Base-by-base conservation (phyloP, 2,797 vertebrate species). In the Bradypodion ventrale region DNA sequence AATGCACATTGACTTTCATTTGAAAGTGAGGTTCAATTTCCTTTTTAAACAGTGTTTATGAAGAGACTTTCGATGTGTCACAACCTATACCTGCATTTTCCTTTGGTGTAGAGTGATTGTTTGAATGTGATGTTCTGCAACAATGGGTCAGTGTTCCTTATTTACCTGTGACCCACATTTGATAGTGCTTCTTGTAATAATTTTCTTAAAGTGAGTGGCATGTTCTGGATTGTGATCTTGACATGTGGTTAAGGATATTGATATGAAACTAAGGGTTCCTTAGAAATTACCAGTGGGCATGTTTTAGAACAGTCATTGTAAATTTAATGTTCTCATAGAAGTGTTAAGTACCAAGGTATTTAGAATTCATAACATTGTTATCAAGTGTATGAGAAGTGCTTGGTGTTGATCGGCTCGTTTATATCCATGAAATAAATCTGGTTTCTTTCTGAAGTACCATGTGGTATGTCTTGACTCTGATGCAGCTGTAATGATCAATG, bases 341-440 rank as follows among this genome's bases (percentile, higher is more conserved):
- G 91, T 96, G 94, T 96, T 93, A 92, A 90, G 93, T 95, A 92
- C 92, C 93, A 94, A 95, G 92, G 89, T 96, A 94, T 95, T 95
- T 95, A 95, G 92, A 95, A 92, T 94, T 95, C 96, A 95, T 94
- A 94, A 94, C 91, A 95, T 95, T 96, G 94, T 96, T 95, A 94
- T 94, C 94, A 95, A 93, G 95, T 95, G 94, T 96, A 96, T 95
- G 95, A 96, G 95, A 94, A 96, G 94, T 97, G 96, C 96, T 97
- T 97, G 96, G 96, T 97, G 96, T 96, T 96, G 96, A 95, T 96
- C 96, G 97, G 97, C 97, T 98, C 97, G 97, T 99, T 99, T 99
- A 97, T 99, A 99, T 97, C 97, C 97, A 99, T 98, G 97, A 96
- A 99, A 99, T 99, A 99, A 98, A 98, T 95, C 96, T 93, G 96